Conservation (phyloP, 2,888 invertebrate species). For the Chloroclystis v-ata region DNA sequence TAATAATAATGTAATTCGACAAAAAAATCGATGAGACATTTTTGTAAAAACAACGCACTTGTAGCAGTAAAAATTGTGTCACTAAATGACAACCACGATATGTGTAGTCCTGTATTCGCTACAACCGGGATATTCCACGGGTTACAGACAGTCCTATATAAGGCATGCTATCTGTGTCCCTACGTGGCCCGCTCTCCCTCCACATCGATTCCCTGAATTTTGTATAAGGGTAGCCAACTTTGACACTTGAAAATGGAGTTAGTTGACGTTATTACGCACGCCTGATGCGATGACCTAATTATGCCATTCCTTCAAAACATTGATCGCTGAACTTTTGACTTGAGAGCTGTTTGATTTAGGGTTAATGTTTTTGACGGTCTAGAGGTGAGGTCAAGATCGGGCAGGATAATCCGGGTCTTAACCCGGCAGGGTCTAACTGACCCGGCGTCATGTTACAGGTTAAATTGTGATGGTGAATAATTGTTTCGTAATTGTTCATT, state of each 20-base stretch:
- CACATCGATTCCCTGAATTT: slow-evolving; percentile 23
- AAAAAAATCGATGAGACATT: no score
- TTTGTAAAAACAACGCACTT: no score
- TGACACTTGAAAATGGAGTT: slow-evolving; percentile 31
- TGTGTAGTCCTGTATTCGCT: no score
- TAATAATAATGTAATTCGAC: no score
- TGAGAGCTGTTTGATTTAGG: slow-evolving; percentile 6
- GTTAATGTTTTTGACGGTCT: neutral
- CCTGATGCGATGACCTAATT: slow-evolving; percentile 27
- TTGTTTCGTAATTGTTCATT: no score
- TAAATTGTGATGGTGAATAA: no score
- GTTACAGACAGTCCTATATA: no score
- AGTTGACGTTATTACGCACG: slow-evolving; percentile 22
- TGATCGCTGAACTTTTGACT: slow-evolving; percentile 15
- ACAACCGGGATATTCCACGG: no score
- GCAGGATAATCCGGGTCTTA: neutral
- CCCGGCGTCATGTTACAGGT: no score
- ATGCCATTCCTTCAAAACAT: slow-evolving; percentile 17
- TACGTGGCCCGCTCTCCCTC: neutral
- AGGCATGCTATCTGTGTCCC: neutral
- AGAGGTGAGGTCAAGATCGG: neutral
- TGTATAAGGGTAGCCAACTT: slow-evolving; percentile 19
- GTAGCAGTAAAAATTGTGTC: no score
- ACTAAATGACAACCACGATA: no score
- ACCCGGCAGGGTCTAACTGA: neutral